A percentile compares a stretch with the other conserved stretches of the same genome.
phyloP scores from a whole-genome alignment of 1,140 invertebrate species.

The Pomacea maculata region DNA sequence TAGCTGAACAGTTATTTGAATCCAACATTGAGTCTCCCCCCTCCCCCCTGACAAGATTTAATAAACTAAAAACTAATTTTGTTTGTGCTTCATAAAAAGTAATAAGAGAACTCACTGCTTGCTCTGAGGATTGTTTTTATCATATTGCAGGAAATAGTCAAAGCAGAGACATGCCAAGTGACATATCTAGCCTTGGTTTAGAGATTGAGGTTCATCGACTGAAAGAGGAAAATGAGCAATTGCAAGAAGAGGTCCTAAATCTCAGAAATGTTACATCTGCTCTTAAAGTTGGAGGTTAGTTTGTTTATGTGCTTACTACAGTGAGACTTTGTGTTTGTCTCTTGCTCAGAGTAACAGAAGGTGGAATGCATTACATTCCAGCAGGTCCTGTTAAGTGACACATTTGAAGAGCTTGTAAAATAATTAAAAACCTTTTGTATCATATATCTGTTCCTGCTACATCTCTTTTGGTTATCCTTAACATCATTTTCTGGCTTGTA shows the following conservation, averaged over 20 bases:
- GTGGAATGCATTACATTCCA: background rate
- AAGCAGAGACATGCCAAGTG: constrained; percentile 3
- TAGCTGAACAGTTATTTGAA: no score
- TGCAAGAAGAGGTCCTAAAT: constrained; percentile 41
- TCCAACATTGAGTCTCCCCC: no score
- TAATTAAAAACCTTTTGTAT: background rate
- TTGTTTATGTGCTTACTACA: background rate
- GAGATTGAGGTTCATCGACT: constrained; percentile 34
- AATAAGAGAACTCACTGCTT: no score
- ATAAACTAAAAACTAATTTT: no score
- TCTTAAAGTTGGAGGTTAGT: constrained; percentile 49
- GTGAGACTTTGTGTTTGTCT: background rate
- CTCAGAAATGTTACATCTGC: constrained; percentile 41
- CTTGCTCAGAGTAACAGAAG: no score
- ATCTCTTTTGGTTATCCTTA: background rate
- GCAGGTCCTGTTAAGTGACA: background rate
- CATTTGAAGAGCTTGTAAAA: background rate
- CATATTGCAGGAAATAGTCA: background rate
- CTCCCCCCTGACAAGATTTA: no score
- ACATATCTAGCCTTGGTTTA: background rate
- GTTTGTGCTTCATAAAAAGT: no score
- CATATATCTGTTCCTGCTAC: background rate
- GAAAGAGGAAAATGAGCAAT: constrained; percentile 45
- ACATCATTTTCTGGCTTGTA: background rate
- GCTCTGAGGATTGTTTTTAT: no score